Base-by-base conservation (phyloP, 2,888 invertebrate genomes). In the Branchipolynoe longqiensis region DNA sequence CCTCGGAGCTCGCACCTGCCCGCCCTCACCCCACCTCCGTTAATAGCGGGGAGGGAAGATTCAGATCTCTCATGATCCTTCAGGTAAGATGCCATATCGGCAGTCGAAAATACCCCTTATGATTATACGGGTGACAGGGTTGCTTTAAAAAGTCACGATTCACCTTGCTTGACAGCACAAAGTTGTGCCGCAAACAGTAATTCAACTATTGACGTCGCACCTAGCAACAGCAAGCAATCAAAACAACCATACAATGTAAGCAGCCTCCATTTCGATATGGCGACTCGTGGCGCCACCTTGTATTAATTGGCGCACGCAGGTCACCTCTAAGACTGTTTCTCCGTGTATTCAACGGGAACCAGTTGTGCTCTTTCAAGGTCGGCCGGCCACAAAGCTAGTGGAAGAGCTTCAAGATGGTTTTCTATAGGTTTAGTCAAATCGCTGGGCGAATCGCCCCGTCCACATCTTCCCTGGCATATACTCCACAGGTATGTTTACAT, bases 341-440 rank as follows among this genome's bases (percentile, higher is more conserved):
- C 14, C 62, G 31, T 62, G 8, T 62, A 22, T n/a, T 28, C n/a
- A n/a, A 31, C 6, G n/a, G 8, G 62, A 22, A 31, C 62, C 73
- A 40, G 38, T 36, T 73, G 73, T 40, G 41, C 38, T 25, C 8
- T 8, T 62, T 48, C 78, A 78, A 78, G 78, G 78, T 78, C 78
- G 78, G 78, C 0, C n/a, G 41, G 25, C 48, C 54, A 14, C 3
- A 1, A 25, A 22, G 3, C 25, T 18, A 31, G 41, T 41, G 25
- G n/a, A 12, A 33, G 78, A n/a, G 28, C 69, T 78, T 3, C 78
- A 78, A 48, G 8, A 78, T 78, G 78, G 78, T 78, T 40, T 78
- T 48, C 33, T 28, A 48, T 28, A 54, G 31, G 31, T 78, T 78
- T 78, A 78, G 31, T 48, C 54, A 41, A n/a, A 2, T 78, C 33